Percentiles rank a stretch among this genome's conserved stretches.
Evolutionary conservation across 1,140 invertebrate genomes (phyloP).

Genomic region (Formica selysi): DNA sequence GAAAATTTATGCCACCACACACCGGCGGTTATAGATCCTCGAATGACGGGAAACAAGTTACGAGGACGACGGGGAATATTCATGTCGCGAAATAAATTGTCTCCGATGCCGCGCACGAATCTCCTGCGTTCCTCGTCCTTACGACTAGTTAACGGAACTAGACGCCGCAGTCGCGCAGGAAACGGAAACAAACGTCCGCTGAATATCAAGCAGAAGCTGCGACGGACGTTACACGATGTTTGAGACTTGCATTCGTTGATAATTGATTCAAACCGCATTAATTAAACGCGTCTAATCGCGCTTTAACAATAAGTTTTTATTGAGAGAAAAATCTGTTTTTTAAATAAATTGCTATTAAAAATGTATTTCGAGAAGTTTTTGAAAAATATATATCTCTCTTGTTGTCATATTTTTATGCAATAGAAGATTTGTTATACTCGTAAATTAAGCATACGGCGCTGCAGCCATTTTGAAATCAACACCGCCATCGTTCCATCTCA

Average conservation of each 20-base stretch:
- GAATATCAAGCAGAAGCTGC: conserved; percentile 65
- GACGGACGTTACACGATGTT: background rate
- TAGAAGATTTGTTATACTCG: background rate
- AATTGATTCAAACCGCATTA: conserved; percentile 19
- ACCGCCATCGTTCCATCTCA: conserved; percentile 73
- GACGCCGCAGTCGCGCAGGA: conserved; percentile 47
- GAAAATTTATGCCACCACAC: conserved; percentile 71
- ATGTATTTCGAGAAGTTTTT: conserved; percentile 1
- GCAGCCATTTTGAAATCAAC: conserved; percentile 79
- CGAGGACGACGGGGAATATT: conserved; percentile 78
- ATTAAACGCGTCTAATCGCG: background rate
- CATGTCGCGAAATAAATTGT: conserved; percentile 78
- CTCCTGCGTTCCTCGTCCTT: conserved; percentile 32
- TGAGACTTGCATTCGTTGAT: background rate
- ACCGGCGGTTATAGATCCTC: conserved; percentile 60
- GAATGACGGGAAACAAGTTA: conserved; percentile 80
- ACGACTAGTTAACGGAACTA: conserved; percentile 55
- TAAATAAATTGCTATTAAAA: background rate
- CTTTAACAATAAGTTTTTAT: background rate
- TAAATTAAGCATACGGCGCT: background rate
- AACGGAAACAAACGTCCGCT: conserved; percentile 64
- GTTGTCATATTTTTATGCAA: background rate
- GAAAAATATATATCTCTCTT: background rate
- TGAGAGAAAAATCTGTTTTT: background rate
- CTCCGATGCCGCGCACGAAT: conserved; percentile 42